Evolutionary conservation across 2,888 invertebrate genomes (phyloP).

Genomic region (Xylota sylvarum): DNA sequence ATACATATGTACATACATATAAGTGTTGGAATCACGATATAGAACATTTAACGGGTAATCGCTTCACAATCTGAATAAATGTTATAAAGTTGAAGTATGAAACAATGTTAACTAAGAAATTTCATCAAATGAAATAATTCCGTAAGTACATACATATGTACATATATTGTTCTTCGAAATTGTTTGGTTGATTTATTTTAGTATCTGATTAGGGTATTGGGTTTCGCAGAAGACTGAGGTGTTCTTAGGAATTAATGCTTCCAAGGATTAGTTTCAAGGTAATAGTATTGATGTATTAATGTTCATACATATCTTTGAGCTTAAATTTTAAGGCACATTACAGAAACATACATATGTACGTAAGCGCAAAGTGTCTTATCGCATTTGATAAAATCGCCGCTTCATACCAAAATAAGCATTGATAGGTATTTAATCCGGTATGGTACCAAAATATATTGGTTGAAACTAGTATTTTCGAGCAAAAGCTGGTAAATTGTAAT

Average conservation of each 20-base stretch:
- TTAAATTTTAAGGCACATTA: no score
- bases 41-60: not conserved
- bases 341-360: no score
- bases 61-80: not conserved
- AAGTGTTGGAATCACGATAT: constrained; percentile 4
- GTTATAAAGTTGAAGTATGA: not conserved
- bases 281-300: not conserved
- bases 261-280: not conserved
- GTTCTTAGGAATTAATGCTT: not conserved
- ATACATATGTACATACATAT: not conserved
- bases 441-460: no score
- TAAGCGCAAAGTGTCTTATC: not conserved
- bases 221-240: not conserved
- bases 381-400: not conserved
- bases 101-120: not conserved
- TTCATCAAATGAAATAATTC: not conserved
- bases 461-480: not conserved
- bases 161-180: not conserved
- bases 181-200: not conserved
- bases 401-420: not conserved
- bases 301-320: not conserved
- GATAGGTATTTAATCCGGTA: no score
- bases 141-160: no score
- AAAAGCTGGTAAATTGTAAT: not conserved
- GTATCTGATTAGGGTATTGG: not conserved